phyloP scores from a whole-genome alignment of 2,113 vertebrate species.

The Gallinago undulata region DNA sequence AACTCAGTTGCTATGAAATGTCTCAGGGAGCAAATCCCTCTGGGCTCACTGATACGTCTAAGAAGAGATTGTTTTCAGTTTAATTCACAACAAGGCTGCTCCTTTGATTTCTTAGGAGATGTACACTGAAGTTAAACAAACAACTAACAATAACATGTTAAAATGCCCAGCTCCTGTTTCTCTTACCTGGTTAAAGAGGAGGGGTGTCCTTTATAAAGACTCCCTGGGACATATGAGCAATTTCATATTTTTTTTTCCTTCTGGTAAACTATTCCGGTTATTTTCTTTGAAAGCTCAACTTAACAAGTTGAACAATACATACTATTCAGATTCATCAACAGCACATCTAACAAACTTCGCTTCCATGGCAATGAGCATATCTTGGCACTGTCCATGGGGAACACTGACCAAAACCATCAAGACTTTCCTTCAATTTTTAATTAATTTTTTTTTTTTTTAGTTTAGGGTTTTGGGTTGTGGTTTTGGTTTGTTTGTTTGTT shows the following conservation, averaged over 20 bases:
- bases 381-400: neutral
- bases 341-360: neutral
- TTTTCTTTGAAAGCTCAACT: neutral
- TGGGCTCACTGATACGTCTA: neutral
- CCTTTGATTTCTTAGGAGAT: neutral
- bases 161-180: neutral
- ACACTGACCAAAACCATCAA: neutral
- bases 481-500: too few species aligned
- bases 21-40: neutral
- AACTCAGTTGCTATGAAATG: neutral
- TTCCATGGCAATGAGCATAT: neutral
- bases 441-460: neutral
- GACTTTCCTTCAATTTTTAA: rapidly evolving
- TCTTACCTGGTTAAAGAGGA: neutral
- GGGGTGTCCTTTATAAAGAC: neutral
- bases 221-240: neutral
- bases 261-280: neutral
- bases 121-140: neutral
- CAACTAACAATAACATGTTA: neutral
- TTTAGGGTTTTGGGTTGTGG: neutral
- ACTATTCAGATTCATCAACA: neutral
- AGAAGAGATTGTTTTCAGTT: neutral
- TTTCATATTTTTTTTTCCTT: neutral
- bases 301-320: neutral
- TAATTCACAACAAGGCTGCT: neutral